Base-by-base conservation (phyloP, 2,113 vertebrate species). In the Alosa alosa region DNA sequence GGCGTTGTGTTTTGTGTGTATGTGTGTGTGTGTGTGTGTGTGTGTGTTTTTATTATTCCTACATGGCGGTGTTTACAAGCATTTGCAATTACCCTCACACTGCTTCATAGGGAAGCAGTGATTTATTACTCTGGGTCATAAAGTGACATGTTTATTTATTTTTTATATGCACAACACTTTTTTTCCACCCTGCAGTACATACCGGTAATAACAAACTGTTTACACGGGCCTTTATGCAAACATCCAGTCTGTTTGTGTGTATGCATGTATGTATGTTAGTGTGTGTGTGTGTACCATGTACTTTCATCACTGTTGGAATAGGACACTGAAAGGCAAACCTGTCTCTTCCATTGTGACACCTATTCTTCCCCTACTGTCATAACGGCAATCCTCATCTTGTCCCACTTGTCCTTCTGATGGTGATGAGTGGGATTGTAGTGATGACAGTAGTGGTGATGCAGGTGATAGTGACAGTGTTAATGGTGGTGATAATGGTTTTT, bases 91-190 rank as follows among this genome's bases (percentile, higher is more conserved):
- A 81, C 83, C 68, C 68, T 75, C 68, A 75, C 68, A 39, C 68
- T 13, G 2, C 31, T 75, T 75, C 25, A 13, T 75, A 9, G 90
- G 92, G 91, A 84, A 90, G 31, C 31, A 89, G 88, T 93, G 94
- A 94, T 95, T 93, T 95, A 95, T 95, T 94, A 92, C 90, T 39
- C 49, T 82, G 91, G 94, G 93, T 94, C 90, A 93, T 89, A 85
- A 89, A 81, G 86, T 91, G 92, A 92, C 93, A 90, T 91, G 31
- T 11, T 75, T 75, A 75, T 75, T 75, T 75, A 75, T 75, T 36
- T 75, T 75, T 75, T 31, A 75, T 15, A 75, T 75, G 68, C 11
- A 31, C 31, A 11, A 75, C 17, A 11, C 25, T 2, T 39, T 31
- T 75, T 75, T 31, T 31, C 25, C 10, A 10, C 31, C 15, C 68